Base-by-base conservation (phyloP, 2,113 vertebrate species). In the Phalacrocorax brasilianus region DNA sequence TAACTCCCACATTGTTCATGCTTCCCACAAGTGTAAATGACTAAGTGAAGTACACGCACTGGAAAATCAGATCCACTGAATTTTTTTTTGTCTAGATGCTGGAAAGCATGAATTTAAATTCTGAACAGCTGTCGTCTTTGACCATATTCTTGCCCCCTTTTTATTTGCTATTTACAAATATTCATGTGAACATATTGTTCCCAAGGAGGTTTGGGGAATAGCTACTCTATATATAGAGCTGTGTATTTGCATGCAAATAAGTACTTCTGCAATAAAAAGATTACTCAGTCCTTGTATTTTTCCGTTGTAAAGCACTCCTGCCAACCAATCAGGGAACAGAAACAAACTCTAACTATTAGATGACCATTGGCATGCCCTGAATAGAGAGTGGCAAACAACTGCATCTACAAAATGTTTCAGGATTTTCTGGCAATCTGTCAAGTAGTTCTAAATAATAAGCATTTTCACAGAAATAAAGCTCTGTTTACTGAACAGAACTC, bases 131-230 rank as follows among this genome's bases (percentile, higher is more conserved):
- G 52, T 84, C 1, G 0, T 56, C n/a, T 89, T 67, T 84, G 44
- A 72, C 26, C 38, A 75, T 32, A 65, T 72, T 94, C 61, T 49
- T 90, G 13, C 21, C 35, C 24, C 8, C 12, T 78, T 85, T 88
- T 68, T 30, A n/a, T 85, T 87, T 72, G 11, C 19, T 92, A 12
- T 84, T 95, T 91, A 61, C 79, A 94, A 84, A 93, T 86, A 81
- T 72, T 84, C 33, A 44, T 49, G 23, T 80, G 44, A 86, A 84
- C 2, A 1, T 40, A 28, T 68, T 81, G 33, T 87, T 95, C 30
- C 70, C 23, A 33, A 65, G 33, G 23, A 49, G 78, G 66, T 89
- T 81, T 87, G 65, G 56, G 68, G 33, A 93, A 71, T 66, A 91
- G 28, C 45, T 90, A 16, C 24, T 78, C 10, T 84, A 26, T 65